phyloP scores from a whole-genome alignment of 2,797 vertebrate genomes.

The Enteromius afrohamiltoni region DNA sequence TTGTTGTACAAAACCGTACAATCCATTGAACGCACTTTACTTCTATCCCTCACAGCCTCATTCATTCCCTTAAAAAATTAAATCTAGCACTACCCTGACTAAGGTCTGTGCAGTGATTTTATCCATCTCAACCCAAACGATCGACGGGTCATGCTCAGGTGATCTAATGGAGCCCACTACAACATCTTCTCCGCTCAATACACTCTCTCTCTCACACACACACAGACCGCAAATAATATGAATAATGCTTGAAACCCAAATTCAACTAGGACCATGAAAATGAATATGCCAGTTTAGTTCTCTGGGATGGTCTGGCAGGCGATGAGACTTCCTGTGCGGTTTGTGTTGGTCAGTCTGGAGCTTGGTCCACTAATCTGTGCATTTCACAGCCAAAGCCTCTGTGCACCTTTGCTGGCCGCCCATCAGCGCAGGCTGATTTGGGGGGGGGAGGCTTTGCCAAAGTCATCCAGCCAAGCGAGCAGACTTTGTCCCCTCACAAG shows the following conservation, averaged over 20 bases:
- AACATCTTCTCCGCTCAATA: background rate
- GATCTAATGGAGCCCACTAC: background rate
- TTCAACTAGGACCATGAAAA: conserved; percentile 8
- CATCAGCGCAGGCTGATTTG: background rate
- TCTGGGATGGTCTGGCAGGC: background rate
- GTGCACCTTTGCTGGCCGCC: conserved; percentile 39
- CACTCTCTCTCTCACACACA: background rate
- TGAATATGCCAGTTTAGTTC: background rate
- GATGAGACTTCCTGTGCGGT: conserved; percentile 14
- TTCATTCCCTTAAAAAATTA: background rate
- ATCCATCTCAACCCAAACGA: background rate
- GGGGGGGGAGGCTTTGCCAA: conserved; percentile 1
- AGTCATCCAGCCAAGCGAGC: conserved; percentile 14
- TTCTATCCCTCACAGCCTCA: background rate
- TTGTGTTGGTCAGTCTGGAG: conserved; percentile 33
- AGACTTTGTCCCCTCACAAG: conserved; percentile 23
- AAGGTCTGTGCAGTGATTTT: background rate
- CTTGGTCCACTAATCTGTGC: conserved; percentile 37
- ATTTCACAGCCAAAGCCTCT: conserved; percentile 38
- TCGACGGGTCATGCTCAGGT: background rate
- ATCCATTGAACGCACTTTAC: background rate
- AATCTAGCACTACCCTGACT: background rate
- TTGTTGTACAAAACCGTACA: no score
- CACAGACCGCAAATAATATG: background rate
- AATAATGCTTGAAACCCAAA: background rate